phyloP scores from a whole-genome alignment of 2,797 vertebrate genomes.

The Sebastes matsubarae region DNA sequence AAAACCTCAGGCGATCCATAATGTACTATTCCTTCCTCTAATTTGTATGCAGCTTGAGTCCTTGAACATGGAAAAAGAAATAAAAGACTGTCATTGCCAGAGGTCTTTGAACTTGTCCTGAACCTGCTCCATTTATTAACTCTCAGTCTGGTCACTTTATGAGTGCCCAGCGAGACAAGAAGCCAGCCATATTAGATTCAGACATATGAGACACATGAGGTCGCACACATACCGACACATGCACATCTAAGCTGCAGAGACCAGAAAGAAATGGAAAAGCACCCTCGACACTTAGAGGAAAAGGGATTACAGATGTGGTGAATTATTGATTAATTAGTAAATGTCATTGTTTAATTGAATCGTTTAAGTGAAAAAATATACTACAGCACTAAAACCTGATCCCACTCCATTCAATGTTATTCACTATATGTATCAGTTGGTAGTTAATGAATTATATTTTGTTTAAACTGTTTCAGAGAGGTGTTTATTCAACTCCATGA shows the following conservation, averaged over 20 bases:
- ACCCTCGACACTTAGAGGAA: neutral
- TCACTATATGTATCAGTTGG: neutral
- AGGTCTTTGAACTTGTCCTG: slow-evolving; percentile 42
- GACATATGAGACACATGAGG: neutral
- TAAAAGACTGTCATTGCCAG: slow-evolving; percentile 27
- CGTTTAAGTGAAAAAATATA: neutral
- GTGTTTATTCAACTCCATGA: too few species aligned
- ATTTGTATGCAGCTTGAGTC: slow-evolving; percentile 33
- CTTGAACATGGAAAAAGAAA: slow-evolving; percentile 38
- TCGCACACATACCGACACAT: neutral
- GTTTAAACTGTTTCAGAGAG: neutral
- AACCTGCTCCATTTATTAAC: slow-evolving; percentile 41
- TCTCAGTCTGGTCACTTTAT: slow-evolving; percentile 7
- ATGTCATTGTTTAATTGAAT: neutral
- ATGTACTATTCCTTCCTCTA: neutral
- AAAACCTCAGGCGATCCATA: slow-evolving; percentile 3
- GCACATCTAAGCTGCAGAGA: neutral
- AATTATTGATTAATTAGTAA: neutral
- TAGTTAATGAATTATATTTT: neutral
- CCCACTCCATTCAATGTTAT: too few species aligned
- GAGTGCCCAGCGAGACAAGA: slow-evolving; percentile 25
- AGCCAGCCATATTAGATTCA: neutral
- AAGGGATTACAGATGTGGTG: neutral
- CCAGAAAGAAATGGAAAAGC: neutral
- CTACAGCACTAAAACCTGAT: neutral